Conservation (phyloP, 2,888 invertebrate genomes). For the Lamproptera curius region DNA sequence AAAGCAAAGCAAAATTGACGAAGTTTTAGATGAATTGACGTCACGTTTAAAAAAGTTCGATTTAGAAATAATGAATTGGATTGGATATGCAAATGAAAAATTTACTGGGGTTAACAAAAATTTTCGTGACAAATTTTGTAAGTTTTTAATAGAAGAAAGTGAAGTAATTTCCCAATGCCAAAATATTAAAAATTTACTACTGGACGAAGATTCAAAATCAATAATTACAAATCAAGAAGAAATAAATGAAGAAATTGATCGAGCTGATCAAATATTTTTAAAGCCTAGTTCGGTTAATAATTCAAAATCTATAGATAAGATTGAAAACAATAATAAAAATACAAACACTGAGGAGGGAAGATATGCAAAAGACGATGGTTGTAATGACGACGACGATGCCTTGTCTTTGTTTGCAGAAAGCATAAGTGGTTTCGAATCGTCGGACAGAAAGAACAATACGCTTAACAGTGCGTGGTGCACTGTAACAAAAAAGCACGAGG, state of each 20-base stretch:
- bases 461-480: slow-evolving; percentile 11
- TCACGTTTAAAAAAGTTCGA: slow-evolving; percentile 36
- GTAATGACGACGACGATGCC: slow-evolving; percentile 54
- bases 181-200: slow-evolving; percentile 28
- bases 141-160: slow-evolving; percentile 39
- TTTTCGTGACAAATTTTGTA: slow-evolving; percentile 35
- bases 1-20: slow-evolving; percentile 5
- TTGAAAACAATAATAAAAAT: neutral
- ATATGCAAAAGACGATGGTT: neutral
- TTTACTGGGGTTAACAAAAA: slow-evolving; percentile 22
- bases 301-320: neutral
- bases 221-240: neutral
- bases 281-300: neutral
- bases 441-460: slow-evolving; percentile 32
- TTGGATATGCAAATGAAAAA: slow-evolving; percentile 34
- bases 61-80: slow-evolving; percentile 44
- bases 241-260: slow-evolving; percentile 1
- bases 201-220: slow-evolving; percentile 2
- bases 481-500: slow-evolving; percentile 29
- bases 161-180: slow-evolving; percentile 36
- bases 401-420: slow-evolving; percentile 64
- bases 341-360: neutral
- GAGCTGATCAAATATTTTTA: too few relatives aligned
- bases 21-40: slow-evolving; percentile 8
- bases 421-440: slow-evolving; percentile 52